These are phyloP conservation scores for Prinia subflava DNA, from an alignment of 2,113 vertebrate genomes.

Conservation along the genomic window DNA sequence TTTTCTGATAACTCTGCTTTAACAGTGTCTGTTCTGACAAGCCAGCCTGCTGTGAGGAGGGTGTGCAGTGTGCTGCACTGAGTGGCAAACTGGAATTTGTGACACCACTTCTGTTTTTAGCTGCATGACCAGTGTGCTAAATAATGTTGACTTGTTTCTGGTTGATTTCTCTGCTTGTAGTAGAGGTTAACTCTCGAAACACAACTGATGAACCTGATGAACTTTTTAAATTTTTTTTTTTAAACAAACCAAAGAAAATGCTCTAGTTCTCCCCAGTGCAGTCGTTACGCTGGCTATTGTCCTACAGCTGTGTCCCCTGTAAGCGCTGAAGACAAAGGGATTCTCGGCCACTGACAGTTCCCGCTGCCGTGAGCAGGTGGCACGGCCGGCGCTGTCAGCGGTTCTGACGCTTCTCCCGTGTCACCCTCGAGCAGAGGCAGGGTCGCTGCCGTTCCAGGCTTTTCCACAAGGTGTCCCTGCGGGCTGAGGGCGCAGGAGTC, in stretches of 20 bases:
- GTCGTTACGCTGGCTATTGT: not conserved
- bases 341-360: not conserved
- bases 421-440: not conserved
- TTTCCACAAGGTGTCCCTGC: constrained; percentile 52
- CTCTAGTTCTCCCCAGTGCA: not conserved
- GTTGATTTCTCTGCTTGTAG: not conserved
- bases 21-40: not conserved
- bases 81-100: not conserved
- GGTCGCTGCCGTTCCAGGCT: not conserved
- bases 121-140: not conserved
- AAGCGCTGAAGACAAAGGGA: not conserved
- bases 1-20: not conserved
- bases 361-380: not conserved
- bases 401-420: not conserved
- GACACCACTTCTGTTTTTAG: not conserved
- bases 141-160: constrained; percentile 7
- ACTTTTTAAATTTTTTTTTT: not conserved
- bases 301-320: not conserved
- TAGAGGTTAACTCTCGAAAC: not conserved
- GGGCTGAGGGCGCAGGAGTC: not conserved
- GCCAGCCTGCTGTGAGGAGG: not conserved
- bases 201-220: not conserved
- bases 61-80: not conserved
- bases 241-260: not conserved
- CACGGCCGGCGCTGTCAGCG: not conserved